phyloP scores from a whole-genome alignment of 2,888 invertebrate species.

The Scaptomyza cyrtandrae region DNA sequence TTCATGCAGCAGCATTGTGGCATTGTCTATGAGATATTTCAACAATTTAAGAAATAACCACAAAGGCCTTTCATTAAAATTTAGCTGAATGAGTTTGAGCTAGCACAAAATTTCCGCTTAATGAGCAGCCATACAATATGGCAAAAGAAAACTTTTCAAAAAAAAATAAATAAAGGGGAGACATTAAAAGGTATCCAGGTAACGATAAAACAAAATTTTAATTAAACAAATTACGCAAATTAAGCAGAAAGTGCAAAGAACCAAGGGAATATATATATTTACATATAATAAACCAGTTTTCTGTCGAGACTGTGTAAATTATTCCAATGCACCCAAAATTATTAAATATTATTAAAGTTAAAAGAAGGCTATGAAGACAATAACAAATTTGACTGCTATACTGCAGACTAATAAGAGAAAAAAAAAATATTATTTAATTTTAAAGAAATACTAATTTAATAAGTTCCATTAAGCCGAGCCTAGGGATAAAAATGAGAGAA shows the following conservation, averaged over 20 bases:
- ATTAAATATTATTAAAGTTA: neutral
- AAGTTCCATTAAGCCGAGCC: too few relatives aligned
- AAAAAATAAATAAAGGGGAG: neutral
- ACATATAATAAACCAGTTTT: constrained; percentile 6
- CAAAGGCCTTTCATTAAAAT: neutral
- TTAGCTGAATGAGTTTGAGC: constrained; percentile 3
- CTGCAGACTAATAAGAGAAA: neutral
- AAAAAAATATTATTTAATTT: neutral
- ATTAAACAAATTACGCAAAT: constrained; percentile 72
- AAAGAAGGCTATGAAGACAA: neutral
- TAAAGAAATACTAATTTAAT: too few relatives aligned
- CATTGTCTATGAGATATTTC: neutral
- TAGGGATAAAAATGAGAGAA: too few relatives aligned
- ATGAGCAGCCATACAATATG: constrained; percentile 42
- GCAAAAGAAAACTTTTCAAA: constrained; percentile 9
- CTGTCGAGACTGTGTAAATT: constrained; percentile 8
- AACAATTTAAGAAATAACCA: constrained; percentile 8
- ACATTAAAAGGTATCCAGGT: constrained; percentile 51
- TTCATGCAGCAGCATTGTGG: neutral
- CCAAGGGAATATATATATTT: constrained; percentile 17
- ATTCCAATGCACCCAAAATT: constrained; percentile 17
- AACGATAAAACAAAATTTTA: constrained; percentile 55
- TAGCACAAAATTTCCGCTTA: constrained; percentile 10
- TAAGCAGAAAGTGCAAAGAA: constrained; percentile 29
- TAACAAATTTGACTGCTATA: neutral